Evolutionary conservation across 2,888 invertebrate genomes (phyloP).

Genomic region (Sisyra nigra): DNA sequence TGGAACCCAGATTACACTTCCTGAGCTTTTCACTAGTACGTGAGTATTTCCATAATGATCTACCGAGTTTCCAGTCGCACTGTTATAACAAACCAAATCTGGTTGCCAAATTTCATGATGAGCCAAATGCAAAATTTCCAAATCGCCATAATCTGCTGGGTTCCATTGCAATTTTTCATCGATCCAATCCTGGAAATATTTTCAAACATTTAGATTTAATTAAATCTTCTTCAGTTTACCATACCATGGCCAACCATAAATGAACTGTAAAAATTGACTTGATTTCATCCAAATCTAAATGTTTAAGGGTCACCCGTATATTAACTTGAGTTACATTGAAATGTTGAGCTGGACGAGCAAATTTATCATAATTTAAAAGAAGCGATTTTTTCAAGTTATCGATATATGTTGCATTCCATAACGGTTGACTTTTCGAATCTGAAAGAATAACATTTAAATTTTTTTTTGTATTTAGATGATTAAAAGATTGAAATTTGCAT

Average conservation of each 20-base stretch:
- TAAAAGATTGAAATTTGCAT: too few relatives aligned
- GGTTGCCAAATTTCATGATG: slow-evolving; percentile 67
- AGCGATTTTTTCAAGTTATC: slow-evolving; percentile 38
- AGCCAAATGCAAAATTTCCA: slow-evolving; percentile 40
- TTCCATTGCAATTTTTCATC: slow-evolving; percentile 63
- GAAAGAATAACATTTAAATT: too few relatives aligned
- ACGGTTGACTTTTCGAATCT: slow-evolving; percentile 15
- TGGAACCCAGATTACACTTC: slow-evolving; percentile 46
- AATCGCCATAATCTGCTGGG: slow-evolving; percentile 42
- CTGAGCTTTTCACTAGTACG: slow-evolving; percentile 31
- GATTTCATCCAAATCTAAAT: slow-evolving; percentile 48
- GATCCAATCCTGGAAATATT: slow-evolving; percentile 44
- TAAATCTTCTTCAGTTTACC: slow-evolving; percentile 12
- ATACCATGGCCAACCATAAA: slow-evolving; percentile 46
- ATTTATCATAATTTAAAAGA: slow-evolving; percentile 37
- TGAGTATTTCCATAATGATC: slow-evolving; percentile 42
- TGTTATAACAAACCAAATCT: slow-evolving; percentile 55
- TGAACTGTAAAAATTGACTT: slow-evolving; percentile 41
- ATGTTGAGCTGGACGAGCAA: slow-evolving; percentile 35
- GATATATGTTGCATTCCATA: slow-evolving; percentile 38
- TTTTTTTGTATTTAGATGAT: too few relatives aligned
- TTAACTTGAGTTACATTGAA: slow-evolving; percentile 32
- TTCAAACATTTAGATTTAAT: not conserved
- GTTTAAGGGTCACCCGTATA: slow-evolving; percentile 39
- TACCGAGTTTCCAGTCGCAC: slow-evolving; percentile 40